These are phyloP conservation scores for Apantesis nais DNA, from an alignment of 2,888 invertebrate genomes.

Conservation along the genomic window DNA sequence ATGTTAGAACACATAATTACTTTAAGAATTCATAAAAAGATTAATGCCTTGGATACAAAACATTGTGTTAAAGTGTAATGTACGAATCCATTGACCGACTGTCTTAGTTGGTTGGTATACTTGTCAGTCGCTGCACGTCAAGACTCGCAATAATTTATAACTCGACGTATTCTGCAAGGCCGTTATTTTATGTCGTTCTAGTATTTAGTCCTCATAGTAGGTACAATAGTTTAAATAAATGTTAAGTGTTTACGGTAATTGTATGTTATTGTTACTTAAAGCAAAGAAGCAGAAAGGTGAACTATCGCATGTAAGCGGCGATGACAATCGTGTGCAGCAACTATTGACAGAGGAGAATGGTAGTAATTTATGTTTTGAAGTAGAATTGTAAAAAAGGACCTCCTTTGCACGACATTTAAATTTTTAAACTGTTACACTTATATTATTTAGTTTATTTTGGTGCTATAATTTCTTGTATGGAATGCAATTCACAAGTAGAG, in stretches of 20 bases:
- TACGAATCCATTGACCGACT: background rate
- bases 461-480: slow-evolving; percentile 2
- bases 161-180: slow-evolving; percentile 23
- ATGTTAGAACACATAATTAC: background rate
- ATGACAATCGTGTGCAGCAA: slow-evolving; percentile 64
- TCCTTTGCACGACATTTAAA: slow-evolving; percentile 35
- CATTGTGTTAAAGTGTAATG: background rate
- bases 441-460: background rate
- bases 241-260: slow-evolving; percentile 39
- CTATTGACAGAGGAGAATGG: slow-evolving; percentile 71
- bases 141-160: slow-evolving; percentile 31
- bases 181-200: background rate
- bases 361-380: slow-evolving; percentile 57
- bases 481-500: slow-evolving; percentile 3
- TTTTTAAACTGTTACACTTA: slow-evolving; percentile 23
- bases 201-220: slow-evolving; percentile 15
- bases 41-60: background rate
- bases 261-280: slow-evolving; percentile 75
- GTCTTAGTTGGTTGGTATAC: background rate
- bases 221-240: slow-evolving; percentile 28
- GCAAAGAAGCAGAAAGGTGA: slow-evolving; percentile 81
- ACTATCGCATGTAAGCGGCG: slow-evolving; percentile 69
- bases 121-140: background rate
- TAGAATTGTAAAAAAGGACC: slow-evolving; percentile 31
- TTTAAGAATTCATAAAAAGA: background rate